Percentiles rank a stretch among this genome's conserved stretches.
Conservation (phyloP, 2,113 vertebrate genomes). For the Steatornis caripensis region DNA sequence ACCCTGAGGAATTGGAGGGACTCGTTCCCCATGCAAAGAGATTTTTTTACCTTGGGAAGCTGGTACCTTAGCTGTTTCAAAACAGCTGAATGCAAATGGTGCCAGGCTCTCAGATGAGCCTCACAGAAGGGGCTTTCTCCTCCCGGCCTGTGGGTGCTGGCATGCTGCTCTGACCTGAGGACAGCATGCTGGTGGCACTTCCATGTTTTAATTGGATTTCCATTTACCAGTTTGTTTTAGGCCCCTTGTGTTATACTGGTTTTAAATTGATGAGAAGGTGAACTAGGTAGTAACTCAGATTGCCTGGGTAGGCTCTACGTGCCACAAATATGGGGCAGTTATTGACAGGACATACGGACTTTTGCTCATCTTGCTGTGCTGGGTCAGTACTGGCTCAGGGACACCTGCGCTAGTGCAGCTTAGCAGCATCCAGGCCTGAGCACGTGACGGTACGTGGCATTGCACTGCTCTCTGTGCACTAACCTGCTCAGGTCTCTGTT, state of each 20-base stretch:
- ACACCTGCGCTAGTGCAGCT: neutral
- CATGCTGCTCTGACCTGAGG: neutral
- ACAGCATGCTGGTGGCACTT: neutral
- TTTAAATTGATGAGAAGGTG: neutral
- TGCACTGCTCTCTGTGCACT: neutral
- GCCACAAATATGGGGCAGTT: fast-evolving
- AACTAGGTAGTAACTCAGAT: neutral
- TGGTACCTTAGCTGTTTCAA: neutral
- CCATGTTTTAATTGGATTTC: neutral
- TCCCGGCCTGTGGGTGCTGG: neutral
- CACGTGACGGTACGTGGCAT: neutral
- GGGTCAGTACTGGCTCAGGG: neutral
- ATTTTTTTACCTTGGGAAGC: neutral
- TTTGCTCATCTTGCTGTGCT: neutral
- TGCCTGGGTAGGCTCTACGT: neutral
- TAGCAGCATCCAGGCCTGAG: neutral
- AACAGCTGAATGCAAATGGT: neutral
- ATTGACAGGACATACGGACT: neutral
- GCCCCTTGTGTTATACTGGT: neutral
- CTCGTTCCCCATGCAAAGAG: neutral
- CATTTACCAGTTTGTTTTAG: neutral
- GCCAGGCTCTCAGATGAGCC: neutral
- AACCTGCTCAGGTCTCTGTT: neutral
- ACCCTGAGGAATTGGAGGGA: neutral
- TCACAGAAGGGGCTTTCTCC: neutral